Evolutionary conservation across 2,113 vertebrate species (phyloP), one percentile per base, ranked within the genome.

Genomic region (Ramphastos sulfuratus): DNA sequence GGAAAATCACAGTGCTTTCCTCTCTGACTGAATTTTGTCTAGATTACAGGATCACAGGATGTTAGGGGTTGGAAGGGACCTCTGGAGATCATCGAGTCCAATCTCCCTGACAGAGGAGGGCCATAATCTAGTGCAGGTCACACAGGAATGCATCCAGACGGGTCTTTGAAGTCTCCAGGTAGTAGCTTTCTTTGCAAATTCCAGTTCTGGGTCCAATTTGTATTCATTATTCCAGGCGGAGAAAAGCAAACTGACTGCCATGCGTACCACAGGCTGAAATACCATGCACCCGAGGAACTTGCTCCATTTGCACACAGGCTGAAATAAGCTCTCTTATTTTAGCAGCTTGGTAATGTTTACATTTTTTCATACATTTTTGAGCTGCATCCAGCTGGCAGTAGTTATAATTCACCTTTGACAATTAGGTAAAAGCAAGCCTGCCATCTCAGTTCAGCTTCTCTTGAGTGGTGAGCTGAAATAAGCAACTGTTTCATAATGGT

Each of bases 211-310:
- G 30, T 55, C 23, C 23, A 25, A 25, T 52, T 52, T 52, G 23
- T 13, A n/a, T 63, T 39, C 72, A 31, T 46, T 58, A 50, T 69
- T 90, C 76, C 33, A 79, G 6, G 14, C 2, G 17, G 19, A 82
- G 39, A 56, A 79, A 76, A 72, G 31, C 46, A 70, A 84, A 55
- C 17, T 1, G 8, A 17, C 2, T 2, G 67, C 46, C 15, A 4
- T 2, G 30, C 0, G 1, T 25, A 72, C 79, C 59, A 37, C 2
- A 3, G 59, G 52, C 78, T 86, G 59, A 55, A 87, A 46, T 1
- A 0, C 27, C 2, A 0, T 18, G 55, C 19, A 10, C 69, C 50
- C 39, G 33, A 77, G 17, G 13, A 73, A 48, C 11, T 4, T 0
- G 0, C 50, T 64, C 55, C 10, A 1, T 39, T 61, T 33, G 28